A percentile compares a stretch with the other conserved stretches of the same genome.
These are phyloP conservation scores for Gymnoscopelus microlampas DNA, from an alignment of 2,797 vertebrate species.

Conservation along the genomic window DNA sequence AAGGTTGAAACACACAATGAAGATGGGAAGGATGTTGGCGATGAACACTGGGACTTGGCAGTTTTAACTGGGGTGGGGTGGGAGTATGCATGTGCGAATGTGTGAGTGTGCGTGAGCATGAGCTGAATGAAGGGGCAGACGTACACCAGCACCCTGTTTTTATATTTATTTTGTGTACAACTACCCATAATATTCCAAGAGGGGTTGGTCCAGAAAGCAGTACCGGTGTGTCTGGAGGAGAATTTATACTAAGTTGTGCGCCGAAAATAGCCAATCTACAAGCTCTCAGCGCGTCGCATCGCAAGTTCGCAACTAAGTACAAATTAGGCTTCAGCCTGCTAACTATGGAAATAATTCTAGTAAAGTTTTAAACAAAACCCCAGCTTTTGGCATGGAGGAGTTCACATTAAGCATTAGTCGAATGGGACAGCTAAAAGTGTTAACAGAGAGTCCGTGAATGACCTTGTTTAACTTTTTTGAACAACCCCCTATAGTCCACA, in stretches of 20 bases:
- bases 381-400: too few species aligned
- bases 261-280: background rate
- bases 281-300: background rate
- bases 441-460: background rate
- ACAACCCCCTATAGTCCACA: background rate
- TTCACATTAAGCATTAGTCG: background rate
- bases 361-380: background rate
- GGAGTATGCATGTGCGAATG: constrained; percentile 46
- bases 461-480: background rate
- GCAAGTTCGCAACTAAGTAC: too few species aligned
- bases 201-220: constrained; percentile 14
- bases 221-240: constrained; percentile 30
- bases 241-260: background rate
- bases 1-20: constrained; percentile 31
- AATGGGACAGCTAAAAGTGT: background rate
- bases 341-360: background rate
- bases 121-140: constrained; percentile 49
- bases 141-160: constrained; percentile 77
- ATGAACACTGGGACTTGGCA: constrained; percentile 56
- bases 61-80: constrained; percentile 41
- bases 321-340: too few species aligned
- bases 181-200: constrained; percentile 52
- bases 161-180: constrained; percentile 75
- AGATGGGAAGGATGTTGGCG: constrained; percentile 47
- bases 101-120: constrained; percentile 46